Percentiles rank a stretch among this genome's conserved stretches.
Conservation (phyloP, 2,888 invertebrate species). For the Chalcosyrphus nemorum region DNA sequence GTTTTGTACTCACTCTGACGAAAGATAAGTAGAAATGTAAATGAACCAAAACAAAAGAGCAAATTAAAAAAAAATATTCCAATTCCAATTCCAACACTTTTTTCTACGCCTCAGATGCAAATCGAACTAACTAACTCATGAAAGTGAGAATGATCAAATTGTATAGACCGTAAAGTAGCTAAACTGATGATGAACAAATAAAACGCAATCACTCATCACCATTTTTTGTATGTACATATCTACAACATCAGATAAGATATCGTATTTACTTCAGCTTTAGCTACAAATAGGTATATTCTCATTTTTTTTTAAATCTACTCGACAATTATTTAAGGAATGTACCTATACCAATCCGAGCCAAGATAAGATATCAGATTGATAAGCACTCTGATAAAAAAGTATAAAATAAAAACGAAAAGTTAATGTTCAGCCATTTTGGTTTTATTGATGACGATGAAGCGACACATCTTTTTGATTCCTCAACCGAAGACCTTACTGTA, state of each 20-base stretch:
- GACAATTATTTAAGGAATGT: slow-evolving; percentile 23
- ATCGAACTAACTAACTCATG: slow-evolving; percentile 40
- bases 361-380: slow-evolving; percentile 41
- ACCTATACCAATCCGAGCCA: background rate
- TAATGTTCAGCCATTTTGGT: slow-evolving; percentile 39
- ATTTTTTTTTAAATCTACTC: background rate
- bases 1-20: too few species aligned
- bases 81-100: too few species aligned
- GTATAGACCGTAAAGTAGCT: slow-evolving; percentile 49
- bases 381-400: slow-evolving; percentile 4
- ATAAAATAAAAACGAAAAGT: background rate
- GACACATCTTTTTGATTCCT: slow-evolving; percentile 17
- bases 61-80: background rate
- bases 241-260: slow-evolving; percentile 53
- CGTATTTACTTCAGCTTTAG: slow-evolving; percentile 20
- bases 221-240: background rate
- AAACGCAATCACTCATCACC: slow-evolving; percentile 44
- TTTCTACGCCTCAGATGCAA: slow-evolving; percentile 8
- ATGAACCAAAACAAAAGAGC: too few species aligned
- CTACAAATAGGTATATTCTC: background rate
- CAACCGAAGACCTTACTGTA: background rate
- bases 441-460: slow-evolving; percentile 48
- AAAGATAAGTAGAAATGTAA: too few species aligned
- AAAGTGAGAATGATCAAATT: slow-evolving; percentile 31
- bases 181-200: slow-evolving; percentile 52